Evolutionary conservation across 1,140 invertebrate species (phyloP).

Genomic region (Danaus melanippus): DNA sequence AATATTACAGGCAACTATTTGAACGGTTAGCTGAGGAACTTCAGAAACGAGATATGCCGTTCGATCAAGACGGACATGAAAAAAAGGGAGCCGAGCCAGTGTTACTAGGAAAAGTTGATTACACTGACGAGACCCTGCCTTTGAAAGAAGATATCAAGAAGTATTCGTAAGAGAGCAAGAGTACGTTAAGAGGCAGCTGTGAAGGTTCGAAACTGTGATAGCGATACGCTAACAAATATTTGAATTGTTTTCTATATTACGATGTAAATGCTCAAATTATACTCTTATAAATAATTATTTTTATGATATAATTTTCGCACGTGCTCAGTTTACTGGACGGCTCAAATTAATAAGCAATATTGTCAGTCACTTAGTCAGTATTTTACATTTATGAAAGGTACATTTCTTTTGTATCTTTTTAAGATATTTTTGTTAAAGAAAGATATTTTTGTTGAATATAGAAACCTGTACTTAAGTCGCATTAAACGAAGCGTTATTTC

Average conservation of each 20-base stretch:
- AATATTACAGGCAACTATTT: constrained; percentile 44
- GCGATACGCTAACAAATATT: constrained; percentile 9
- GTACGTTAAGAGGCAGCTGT: background rate
- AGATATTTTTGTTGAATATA: too few relatives aligned
- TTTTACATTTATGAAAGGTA: too few relatives aligned
- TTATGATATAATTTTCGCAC: background rate
- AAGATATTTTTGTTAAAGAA: too few relatives aligned
- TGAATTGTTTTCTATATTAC: constrained; percentile 5
- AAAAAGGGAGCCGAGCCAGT: constrained; percentile 50
- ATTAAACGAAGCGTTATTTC: too few relatives aligned
- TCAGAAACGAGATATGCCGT: constrained; percentile 45
- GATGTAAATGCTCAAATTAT: constrained; percentile 14
- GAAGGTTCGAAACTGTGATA: constrained; percentile 25
- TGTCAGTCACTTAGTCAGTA: too few relatives aligned
- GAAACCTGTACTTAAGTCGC: too few relatives aligned
- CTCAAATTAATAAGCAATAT: too few relatives aligned
- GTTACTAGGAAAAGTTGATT: constrained; percentile 39
- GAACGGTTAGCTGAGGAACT: constrained; percentile 45
- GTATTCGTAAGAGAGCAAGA: constrained; percentile 23
- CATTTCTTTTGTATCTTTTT: too few relatives aligned
- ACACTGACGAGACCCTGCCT: constrained; percentile 53
- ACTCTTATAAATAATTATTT: constrained; percentile 11
- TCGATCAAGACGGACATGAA: constrained; percentile 30
- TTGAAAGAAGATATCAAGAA: constrained; percentile 40
- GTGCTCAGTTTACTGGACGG: background rate